These are phyloP conservation scores for Fabriciana adippe DNA, from an alignment of 2,888 invertebrate species.

Conservation along the genomic window DNA sequence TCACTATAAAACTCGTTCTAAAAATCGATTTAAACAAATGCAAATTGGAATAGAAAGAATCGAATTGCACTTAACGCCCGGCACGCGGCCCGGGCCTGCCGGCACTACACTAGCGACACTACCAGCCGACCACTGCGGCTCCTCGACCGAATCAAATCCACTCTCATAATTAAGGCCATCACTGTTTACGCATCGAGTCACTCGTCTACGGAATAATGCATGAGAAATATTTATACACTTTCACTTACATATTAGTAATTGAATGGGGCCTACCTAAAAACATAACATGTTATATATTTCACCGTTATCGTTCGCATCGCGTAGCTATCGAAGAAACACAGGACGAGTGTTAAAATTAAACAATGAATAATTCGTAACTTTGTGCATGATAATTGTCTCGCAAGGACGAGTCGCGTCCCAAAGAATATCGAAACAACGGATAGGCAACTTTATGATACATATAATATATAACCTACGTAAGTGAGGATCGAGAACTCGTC, in stretches of 20 bases:
- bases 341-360: constrained; percentile 56
- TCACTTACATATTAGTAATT: constrained; percentile 76
- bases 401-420: constrained; percentile 48
- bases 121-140: constrained; percentile 42
- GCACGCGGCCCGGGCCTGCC: constrained; percentile 51
- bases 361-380: constrained; percentile 66
- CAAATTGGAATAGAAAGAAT: constrained; percentile 45
- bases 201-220: constrained; percentile 66
- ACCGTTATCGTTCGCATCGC: constrained; percentile 73
- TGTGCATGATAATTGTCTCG: constrained; percentile 74
- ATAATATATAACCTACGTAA: constrained; percentile 51
- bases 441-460: constrained; percentile 74
- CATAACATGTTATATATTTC: constrained; percentile 49
- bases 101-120: constrained; percentile 72
- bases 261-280: constrained; percentile 78
- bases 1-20: constrained; percentile 17
- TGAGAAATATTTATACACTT: constrained; percentile 75
- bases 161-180: constrained; percentile 71
- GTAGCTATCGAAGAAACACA: constrained; percentile 52
- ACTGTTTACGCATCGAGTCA: constrained; percentile 52
- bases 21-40: constrained; percentile 40
- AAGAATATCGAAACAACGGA: constrained; percentile 50
- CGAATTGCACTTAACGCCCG: constrained; percentile 56
- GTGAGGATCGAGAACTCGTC: constrained; percentile 53
- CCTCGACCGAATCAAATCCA: constrained; percentile 47